These are phyloP conservation scores for Paratrypauchen microcephalus DNA, from an alignment of 2,797 vertebrate genomes.

Conservation along the genomic window DNA sequence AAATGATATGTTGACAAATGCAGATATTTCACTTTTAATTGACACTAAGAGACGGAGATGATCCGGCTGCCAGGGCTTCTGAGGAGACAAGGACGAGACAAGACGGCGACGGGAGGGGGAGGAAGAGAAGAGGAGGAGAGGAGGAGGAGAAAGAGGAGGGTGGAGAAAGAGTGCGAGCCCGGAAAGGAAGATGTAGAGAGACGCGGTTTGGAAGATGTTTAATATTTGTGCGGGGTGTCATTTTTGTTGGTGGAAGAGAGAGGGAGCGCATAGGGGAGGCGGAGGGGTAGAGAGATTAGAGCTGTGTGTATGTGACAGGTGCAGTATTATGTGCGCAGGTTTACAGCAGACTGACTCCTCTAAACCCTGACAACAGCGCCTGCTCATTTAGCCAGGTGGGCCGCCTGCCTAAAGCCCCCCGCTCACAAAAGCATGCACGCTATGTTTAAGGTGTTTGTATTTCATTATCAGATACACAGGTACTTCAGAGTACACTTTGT, in stretches of 20 bases:
- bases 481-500: not conserved
- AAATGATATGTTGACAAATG: constrained; percentile 99
- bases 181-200: constrained; percentile 60
- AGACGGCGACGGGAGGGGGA: constrained; percentile 42
- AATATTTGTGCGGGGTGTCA: constrained; percentile 73
- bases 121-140: not conserved
- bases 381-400: constrained; percentile 67
- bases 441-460: constrained; percentile 25
- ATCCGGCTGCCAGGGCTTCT: constrained; percentile 75
- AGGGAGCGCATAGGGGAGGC: constrained; percentile 31
- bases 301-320: constrained; percentile 65
- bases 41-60: constrained; percentile 93
- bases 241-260: constrained; percentile 52
- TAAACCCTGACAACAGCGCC: constrained; percentile 60
- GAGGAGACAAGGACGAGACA: constrained; percentile 73
- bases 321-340: constrained; percentile 54
- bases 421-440: constrained; percentile 22
- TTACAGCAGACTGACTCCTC: constrained; percentile 60
- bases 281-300: constrained; percentile 66
- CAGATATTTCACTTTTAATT: constrained; percentile 99
- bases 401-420: constrained; percentile 37
- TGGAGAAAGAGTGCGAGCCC: constrained; percentile 33
- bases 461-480: constrained; percentile 29
- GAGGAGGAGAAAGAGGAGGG: constrained; percentile 16
- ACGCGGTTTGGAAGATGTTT: constrained; percentile 67